Evolutionary conservation across 2,888 invertebrate genomes (phyloP).

Genomic region (Pammene fasciana): DNA sequence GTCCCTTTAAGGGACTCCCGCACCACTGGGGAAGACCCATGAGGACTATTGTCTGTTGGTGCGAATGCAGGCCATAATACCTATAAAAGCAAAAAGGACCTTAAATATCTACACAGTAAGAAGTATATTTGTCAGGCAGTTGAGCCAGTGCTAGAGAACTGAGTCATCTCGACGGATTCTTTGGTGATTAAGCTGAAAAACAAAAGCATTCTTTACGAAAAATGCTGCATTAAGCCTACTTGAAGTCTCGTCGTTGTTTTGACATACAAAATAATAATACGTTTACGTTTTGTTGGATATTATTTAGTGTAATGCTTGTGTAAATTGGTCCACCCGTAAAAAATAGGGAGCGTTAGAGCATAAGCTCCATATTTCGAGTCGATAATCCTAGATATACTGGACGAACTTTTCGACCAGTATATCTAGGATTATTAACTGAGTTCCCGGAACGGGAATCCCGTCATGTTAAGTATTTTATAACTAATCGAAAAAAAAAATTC

Average conservation of each 20-base stretch:
- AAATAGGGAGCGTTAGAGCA: too few relatives aligned
- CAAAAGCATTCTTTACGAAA: background rate
- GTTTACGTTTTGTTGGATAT: too few relatives aligned
- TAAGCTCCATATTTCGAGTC: too few relatives aligned
- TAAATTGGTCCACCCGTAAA: too few relatives aligned
- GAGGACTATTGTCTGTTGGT: background rate
- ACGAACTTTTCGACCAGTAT: too few relatives aligned
- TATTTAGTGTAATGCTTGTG: too few relatives aligned
- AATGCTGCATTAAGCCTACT: background rate
- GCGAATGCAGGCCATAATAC: background rate
- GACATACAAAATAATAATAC: too few relatives aligned
- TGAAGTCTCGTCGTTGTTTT: background rate
- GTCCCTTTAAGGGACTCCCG: background rate
- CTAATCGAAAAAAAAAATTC: too few relatives aligned
- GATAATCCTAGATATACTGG: too few relatives aligned
- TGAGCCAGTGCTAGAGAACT: background rate
- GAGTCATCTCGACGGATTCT: constrained; percentile 4
- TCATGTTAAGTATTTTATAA: too few relatives aligned
- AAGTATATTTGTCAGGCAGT: background rate
- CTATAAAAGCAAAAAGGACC: background rate
- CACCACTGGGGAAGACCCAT: constrained; percentile 3
- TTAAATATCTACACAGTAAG: background rate
- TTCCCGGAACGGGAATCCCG: too few relatives aligned
- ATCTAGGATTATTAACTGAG: too few relatives aligned
- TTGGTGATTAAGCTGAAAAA: background rate